Conservation (phyloP, 2,797 vertebrate species). For the Naso thynnoides region DNA sequence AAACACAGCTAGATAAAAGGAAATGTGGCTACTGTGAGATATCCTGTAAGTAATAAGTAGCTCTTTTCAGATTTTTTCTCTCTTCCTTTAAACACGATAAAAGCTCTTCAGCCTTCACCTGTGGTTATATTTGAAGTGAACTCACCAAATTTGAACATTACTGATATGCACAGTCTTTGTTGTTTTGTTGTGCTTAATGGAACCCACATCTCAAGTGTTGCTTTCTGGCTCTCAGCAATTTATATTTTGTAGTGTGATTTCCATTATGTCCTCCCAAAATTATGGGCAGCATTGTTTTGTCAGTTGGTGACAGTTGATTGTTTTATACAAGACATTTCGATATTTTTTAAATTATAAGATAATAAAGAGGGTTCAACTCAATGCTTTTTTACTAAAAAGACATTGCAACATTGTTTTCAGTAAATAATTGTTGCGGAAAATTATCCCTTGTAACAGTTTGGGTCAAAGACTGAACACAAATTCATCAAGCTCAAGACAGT, state of each 20-base stretch:
- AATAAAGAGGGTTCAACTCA: no score
- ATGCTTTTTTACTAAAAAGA: no score
- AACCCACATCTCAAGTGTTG: slow-evolving; percentile 28
- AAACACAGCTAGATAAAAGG: slow-evolving; percentile 46
- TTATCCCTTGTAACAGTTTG: no score
- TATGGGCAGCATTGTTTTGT: slow-evolving; percentile 11
- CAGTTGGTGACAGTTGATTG: no score
- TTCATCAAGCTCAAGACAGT: no score
- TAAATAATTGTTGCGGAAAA: no score
- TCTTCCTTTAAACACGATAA: slow-evolving; percentile 35
- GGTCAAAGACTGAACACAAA: no score
- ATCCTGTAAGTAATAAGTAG: slow-evolving; percentile 36
- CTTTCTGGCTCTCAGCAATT: slow-evolving; percentile 12
- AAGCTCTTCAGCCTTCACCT: slow-evolving; percentile 36
- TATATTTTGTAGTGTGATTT: slow-evolving; percentile 30
- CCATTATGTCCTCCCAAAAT: slow-evolving; percentile 27
- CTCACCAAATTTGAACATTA: slow-evolving; percentile 44
- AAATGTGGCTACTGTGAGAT: slow-evolving; percentile 29
- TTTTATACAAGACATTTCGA: no score
- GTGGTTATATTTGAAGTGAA: slow-evolving; percentile 21
- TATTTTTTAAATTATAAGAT: no score
- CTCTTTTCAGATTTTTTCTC: slow-evolving; percentile 4
- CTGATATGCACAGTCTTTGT: slow-evolving; percentile 1
- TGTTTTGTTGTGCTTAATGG: slow-evolving; percentile 16
- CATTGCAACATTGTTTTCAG: no score